A percentile compares a stretch with the other conserved stretches of the same genome.
Conservation (phyloP, 1,140 invertebrate species). For the Cecropterus lyciades region DNA sequence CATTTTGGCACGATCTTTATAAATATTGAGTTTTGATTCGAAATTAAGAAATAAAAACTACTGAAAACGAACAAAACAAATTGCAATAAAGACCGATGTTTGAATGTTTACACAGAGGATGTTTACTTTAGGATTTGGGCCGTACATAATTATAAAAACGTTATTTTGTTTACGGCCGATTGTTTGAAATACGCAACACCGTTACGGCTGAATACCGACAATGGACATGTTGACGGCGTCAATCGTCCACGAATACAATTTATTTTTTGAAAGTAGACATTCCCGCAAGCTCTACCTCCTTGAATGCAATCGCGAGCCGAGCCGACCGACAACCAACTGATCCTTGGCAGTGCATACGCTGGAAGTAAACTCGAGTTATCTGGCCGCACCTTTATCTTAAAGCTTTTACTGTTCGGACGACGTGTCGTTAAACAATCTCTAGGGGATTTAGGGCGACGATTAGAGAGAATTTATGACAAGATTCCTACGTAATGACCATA, state of each 20-base stretch:
- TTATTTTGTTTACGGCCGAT: neutral
- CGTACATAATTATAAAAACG: too few species aligned
- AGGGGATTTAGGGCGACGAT: constrained; percentile 45
- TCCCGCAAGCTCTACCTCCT: neutral
- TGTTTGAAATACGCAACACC: neutral
- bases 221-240: constrained; percentile 26
- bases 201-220: neutral
- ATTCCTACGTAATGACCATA: constrained; percentile 1
- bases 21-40: too few species aligned
- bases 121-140: neutral
- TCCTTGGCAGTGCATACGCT: constrained; percentile 22
- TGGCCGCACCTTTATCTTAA: constrained; percentile 44
- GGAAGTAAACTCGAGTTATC: constrained; percentile 42
- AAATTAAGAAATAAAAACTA: too few species aligned
- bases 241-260: neutral
- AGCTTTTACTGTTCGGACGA: constrained; percentile 24
- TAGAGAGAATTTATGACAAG: constrained; percentile 41
- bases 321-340: constrained; percentile 42
- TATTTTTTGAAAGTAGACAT: constrained; percentile 12
- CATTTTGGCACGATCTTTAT: constrained; percentile 37
- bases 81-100: neutral
- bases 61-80: too few species aligned
- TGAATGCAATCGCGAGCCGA: neutral
- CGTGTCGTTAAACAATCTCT: constrained; percentile 37
- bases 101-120: neutral